Evolutionary conservation across 1,140 invertebrate genomes (phyloP).

Genomic region (Euwallacea similis): DNA sequence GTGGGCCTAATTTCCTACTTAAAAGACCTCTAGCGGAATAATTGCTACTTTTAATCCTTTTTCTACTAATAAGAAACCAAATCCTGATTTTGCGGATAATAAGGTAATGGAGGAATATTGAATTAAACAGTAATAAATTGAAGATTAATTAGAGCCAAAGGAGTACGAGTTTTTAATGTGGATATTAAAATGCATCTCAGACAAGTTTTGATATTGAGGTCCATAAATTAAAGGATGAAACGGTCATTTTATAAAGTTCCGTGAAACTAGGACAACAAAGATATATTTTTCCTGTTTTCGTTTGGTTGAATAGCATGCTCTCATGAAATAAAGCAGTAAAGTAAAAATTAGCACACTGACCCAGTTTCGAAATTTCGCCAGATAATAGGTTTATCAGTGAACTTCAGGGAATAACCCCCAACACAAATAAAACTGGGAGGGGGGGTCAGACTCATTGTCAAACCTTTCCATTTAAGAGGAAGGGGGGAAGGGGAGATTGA

Average conservation of each 20-base stretch:
- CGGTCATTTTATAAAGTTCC: conserved; percentile 3
- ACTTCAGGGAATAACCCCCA: not conserved
- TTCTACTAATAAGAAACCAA: not conserved
- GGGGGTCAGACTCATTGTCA: not conserved
- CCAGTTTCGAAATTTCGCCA: conserved; percentile 9
- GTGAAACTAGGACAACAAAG: not conserved
- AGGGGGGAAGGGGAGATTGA: not conserved
- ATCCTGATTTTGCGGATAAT: not conserved
- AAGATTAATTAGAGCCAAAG: not conserved
- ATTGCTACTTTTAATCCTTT: not conserved
- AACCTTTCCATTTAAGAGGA: not conserved
- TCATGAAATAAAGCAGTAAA: conserved; percentile 10
- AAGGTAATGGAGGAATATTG: conserved; percentile 1
- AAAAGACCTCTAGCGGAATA: too few relatives aligned
- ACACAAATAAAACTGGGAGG: not conserved
- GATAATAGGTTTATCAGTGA: conserved; percentile 2
- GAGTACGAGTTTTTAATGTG: not conserved
- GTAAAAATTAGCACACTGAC: conserved; percentile 9
- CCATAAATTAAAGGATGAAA: not conserved
- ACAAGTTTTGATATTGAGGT: not conserved
- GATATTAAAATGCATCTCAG: not conserved
- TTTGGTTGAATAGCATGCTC: not conserved
- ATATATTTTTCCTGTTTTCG: not conserved
- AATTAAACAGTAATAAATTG: not conserved
- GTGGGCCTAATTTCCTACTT: too few relatives aligned